Conservation (phyloP, 2,113 vertebrate genomes). For the Cepphus grylle region DNA sequence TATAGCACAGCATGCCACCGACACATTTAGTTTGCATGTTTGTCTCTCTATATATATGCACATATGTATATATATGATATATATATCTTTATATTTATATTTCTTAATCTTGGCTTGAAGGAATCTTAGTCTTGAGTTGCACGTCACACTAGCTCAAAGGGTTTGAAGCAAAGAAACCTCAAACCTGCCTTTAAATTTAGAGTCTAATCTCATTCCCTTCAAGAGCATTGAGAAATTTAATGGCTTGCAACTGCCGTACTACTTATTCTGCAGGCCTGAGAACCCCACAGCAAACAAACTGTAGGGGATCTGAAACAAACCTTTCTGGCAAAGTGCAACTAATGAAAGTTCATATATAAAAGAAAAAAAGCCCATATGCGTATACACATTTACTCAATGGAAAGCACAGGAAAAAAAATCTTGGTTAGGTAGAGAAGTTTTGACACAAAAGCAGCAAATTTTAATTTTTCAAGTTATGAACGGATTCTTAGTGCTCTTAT, state of each 20-base stretch:
- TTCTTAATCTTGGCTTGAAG: neutral
- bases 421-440: neutral
- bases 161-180: neutral
- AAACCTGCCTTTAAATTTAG: neutral
- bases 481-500: neutral
- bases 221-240: neutral
- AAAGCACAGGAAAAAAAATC: neutral
- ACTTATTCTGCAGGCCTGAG: neutral
- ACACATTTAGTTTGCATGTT: neutral
- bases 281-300: neutral
- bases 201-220: neutral
- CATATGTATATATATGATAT: neutral
- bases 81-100: neutral
- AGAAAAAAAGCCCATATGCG: fast-evolving
- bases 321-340: neutral
- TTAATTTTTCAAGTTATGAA: neutral
- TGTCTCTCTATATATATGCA: neutral
- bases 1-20: conserved; percentile 2
- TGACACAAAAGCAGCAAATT: neutral
- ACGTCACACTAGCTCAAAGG: neutral
- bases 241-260: neutral
- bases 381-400: neutral
- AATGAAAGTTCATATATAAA: neutral
- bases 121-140: neutral
- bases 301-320: neutral